Base-by-base conservation (phyloP, 2,888 invertebrate species). In the Folsomia candida region DNA sequence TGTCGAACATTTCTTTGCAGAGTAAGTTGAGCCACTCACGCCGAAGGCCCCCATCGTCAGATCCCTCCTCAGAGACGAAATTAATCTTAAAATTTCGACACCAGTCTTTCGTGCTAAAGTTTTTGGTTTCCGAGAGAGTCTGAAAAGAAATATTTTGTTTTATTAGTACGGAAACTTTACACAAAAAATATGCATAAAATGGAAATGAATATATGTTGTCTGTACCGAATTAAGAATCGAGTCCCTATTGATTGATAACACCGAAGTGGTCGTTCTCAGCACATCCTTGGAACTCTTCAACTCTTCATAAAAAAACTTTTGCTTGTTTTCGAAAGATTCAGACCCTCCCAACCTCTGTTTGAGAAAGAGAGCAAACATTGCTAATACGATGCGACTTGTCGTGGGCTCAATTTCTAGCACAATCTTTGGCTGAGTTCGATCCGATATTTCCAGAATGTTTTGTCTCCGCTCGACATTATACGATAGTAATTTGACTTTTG, bases 41-140 rank as follows among this genome's bases (percentile, higher is more conserved):
- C 6, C 95, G 87, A 57, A 95, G 86, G 2, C 96, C 96, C 78
- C 96, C 96, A 93, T 94, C 95, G 85, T 97, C 96, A 9, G 63
- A 71, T 29, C 79, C 85, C 81, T 83, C 83, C 80, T 85, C 85
- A 4, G 83, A 84, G 57, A 81, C 74, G 79, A 85, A 85, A 18
- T 81, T 80, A n/a, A 85, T 81, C 79, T 85, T 85, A 80, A 85
- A 85, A 74, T 83, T 83, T 73, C 82, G 83, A 74, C 83, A 84
- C 85, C 85, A 85, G 75, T 85, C 85, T 51, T 82, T 80, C 1
- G 82, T 81, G 60, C 83, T 82, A 76, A 84, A 84, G 71, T 80
- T 78, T 74, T 84, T 84, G 4, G 83, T 84, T 54, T 83, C 83
- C 75, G 82, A 82, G 74, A 83, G 29, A 2, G 76, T 73, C 79